These are phyloP conservation scores for Troilus luridus DNA, from an alignment of 2,888 invertebrate species.

Conservation along the genomic window DNA sequence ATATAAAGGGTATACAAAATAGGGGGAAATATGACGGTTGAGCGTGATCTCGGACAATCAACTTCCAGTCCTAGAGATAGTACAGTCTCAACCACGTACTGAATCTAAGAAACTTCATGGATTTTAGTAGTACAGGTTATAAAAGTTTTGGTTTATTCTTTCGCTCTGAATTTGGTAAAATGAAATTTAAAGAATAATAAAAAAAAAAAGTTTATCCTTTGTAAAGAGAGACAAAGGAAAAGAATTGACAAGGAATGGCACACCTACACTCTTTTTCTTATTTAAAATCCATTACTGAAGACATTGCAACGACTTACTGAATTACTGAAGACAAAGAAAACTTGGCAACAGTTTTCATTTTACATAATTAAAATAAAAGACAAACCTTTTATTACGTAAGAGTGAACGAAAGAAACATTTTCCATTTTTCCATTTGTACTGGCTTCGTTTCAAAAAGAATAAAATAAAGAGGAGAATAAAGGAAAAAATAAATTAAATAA, in stretches of 20 bases:
- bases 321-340: too few species aligned
- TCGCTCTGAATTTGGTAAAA: too few species aligned
- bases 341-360: not conserved
- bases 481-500: not conserved
- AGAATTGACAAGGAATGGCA: not conserved
- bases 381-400: not conserved
- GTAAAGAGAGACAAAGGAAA: not conserved
- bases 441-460: not conserved
- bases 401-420: not conserved
- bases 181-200: too few species aligned
- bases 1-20: too few species aligned
- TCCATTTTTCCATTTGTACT: not conserved
- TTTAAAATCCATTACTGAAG: not conserved
- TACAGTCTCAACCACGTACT: too few species aligned
- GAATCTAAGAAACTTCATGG: too few species aligned
- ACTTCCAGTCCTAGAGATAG: too few species aligned
- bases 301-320: too few species aligned
- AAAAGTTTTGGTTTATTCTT: too few species aligned
- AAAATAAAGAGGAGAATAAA: not conserved
- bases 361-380: not conserved
- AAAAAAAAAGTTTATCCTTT: not conserved
- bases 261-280: not conserved
- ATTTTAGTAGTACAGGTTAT: too few species aligned
- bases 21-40: too few species aligned
- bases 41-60: too few species aligned